These are phyloP conservation scores for Himantopus leucocephalus DNA, from an alignment of 2,113 vertebrate species.

Conservation along the genomic window DNA sequence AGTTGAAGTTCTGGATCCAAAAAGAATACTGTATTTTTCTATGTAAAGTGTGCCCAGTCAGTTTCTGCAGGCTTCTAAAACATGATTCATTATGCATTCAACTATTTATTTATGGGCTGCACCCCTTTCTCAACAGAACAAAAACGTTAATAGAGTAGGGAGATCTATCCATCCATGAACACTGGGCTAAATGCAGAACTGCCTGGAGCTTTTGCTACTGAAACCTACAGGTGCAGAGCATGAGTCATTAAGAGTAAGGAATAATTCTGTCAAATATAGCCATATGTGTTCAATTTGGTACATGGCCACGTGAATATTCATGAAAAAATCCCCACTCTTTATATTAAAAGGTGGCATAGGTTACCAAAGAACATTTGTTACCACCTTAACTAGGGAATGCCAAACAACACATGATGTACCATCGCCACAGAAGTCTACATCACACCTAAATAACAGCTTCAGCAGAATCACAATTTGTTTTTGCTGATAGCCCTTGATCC, in stretches of 20 bases:
- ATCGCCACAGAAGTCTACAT: neutral
- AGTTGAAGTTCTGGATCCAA: neutral
- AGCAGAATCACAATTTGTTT: neutral
- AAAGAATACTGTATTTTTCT: neutral
- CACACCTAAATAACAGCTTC: neutral
- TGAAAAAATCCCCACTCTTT: neutral
- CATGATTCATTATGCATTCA: neutral
- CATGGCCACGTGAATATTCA: neutral
- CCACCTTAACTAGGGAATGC: neutral
- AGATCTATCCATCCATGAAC: neutral
- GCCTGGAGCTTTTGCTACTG: neutral
- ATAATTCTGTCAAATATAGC: neutral
- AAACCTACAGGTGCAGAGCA: neutral
- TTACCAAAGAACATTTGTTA: neutral
- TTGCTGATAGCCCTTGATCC: neutral
- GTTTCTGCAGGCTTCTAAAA: neutral
- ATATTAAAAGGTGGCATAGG: neutral
- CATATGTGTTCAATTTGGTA: neutral
- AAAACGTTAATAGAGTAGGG: neutral
- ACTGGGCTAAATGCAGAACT: neutral
- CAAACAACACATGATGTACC: neutral
- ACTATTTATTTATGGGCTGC: neutral
- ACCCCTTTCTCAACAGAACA: neutral
- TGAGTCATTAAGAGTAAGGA: neutral
- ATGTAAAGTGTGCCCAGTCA: neutral